Base-by-base conservation (phyloP, 1,140 invertebrate species). In the Drosophila lacteicornis region DNA sequence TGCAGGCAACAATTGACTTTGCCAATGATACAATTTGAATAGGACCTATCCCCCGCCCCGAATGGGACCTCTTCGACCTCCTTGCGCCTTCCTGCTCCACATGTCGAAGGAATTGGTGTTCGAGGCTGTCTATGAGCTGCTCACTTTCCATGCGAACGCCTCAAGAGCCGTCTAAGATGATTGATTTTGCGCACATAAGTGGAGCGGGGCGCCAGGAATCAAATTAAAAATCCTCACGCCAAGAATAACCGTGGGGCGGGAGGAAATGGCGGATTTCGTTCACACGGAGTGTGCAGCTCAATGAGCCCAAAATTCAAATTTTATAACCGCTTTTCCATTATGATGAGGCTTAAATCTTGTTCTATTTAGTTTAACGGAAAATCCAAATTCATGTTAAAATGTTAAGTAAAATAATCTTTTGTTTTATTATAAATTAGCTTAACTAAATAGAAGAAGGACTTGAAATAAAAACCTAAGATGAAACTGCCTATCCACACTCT, bases 1-100 rank as follows among this genome's bases (percentile, higher is more conserved):
- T 88, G 60, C 75, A 76, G 78, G 71, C 83, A 71, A 73, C 68
- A 83, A 88, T 87, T 80, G 77, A 82, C 58, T 74, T 83, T 80
- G 70, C 79, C 65, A 73, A 56, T 77, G 80, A 80, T 80, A 83
- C 80, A 87, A 77, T 87, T 83, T 66, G 69, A 87, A 80, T 74
- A 63, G 51, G 55, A 4, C 43, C 27, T 25, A 40, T 53, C 42
- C 17, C 50, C 56, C 33, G 12, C 19, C 33, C 19, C 8, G 38
- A 36, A 43, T 61, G 38, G 47, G 62, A 38, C 60, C 60, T 40
- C 45, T 38, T 38, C 36, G 17, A 66, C 42, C 51, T 36, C 33
- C 17, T 15, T 38, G 27, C 27, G 30, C 61, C 27, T 63, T 22
- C 6, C 45, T 9, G 45, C 46, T 11, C 38, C 53, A 74, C 69